Evolutionary conservation across 2,888 invertebrate species (phyloP), one percentile per base, ranked within the genome.

Genomic region (Drosophila falleni): DNA sequence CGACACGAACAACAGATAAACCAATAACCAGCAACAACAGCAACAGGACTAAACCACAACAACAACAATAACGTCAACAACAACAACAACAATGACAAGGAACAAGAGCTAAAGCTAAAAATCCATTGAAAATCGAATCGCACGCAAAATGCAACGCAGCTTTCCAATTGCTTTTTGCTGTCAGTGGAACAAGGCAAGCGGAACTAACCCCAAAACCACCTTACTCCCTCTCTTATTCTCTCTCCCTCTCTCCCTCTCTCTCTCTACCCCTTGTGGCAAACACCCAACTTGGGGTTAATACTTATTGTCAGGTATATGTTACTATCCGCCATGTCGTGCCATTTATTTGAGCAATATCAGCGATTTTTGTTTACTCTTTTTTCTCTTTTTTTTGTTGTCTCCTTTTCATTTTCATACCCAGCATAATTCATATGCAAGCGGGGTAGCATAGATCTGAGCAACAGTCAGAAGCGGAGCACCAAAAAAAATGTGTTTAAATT

Each of bases 291-390:
- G 78, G 65, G 73, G 80, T 67, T 82, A 76, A 80, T 74, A 67
- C 80, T 80, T 74, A 74, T 80, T 82, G 83, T 82, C 83, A 82
- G 80, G 83, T 80, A 72, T 73, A 79, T 69, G 61, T 66, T 63
- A 55, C 54, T 50, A 66, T 71, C 46, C 67, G 63, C 50, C 76
- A 67, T 73, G 71, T 65, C 62, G 64, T 55, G 65, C 76, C 54
- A 80, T 80, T 80, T 80, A 77, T 80, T 79, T 80, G 74, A 64
- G 71, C 80, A 65, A 55, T 68, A 82, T 82, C 79, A 77, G 73
- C 82, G 75, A 71, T 68, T 79, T 70, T 15, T 59, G 49, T 61
- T 61, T 55, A 39, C 23, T 33, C n/a, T n/a, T 56, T 39, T 23
- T 42, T 9, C 11, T 33, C 16, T 15, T 19, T 26, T 23, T 35